Percentiles rank a stretch among this genome's conserved stretches.
Evolutionary conservation across 2,888 invertebrate genomes (phyloP).

Genomic region (Drosophila paramelanica): DNA sequence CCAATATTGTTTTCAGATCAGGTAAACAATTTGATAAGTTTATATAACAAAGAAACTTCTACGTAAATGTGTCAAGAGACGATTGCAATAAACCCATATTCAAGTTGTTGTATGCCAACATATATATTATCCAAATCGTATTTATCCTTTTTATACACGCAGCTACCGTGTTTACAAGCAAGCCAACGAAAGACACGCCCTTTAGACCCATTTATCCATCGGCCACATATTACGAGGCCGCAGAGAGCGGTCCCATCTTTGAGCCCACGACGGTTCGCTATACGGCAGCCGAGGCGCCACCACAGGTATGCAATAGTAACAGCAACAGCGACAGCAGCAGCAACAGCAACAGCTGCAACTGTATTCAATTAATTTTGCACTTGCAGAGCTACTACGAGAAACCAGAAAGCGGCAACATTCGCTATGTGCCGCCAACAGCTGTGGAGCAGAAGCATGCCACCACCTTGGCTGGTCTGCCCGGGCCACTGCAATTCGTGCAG

Average conservation of each 20-base stretch:
- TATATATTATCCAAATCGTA: too few relatives aligned
- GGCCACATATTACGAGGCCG: constrained; percentile 55
- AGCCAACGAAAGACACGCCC: constrained; percentile 64
- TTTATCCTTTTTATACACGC: not conserved
- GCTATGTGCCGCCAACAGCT: constrained; percentile 56
- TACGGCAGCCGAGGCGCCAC: constrained; percentile 72
- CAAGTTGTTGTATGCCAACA: too few relatives aligned
- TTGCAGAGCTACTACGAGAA: constrained; percentile 63
- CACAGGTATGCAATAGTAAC: constrained; percentile 64
- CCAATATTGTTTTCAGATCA: too few relatives aligned
- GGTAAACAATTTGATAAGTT: too few relatives aligned
- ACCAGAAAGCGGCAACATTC: constrained; percentile 44
- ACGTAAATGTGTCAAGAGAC: too few relatives aligned
- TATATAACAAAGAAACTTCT: too few relatives aligned
- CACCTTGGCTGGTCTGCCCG: constrained; percentile 25
- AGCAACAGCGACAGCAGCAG: constrained; percentile 4
- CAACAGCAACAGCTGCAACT: constrained; percentile 10
- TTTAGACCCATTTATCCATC: constrained; percentile 73
- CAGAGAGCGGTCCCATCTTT: constrained; percentile 50
- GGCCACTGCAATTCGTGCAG: constrained; percentile 39
- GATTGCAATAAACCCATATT: not conserved
- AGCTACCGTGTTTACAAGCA: constrained; percentile 35
- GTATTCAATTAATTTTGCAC: constrained; percentile 45
- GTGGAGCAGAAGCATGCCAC: constrained; percentile 41
- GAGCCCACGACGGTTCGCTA: constrained; percentile 75